Evolutionary conservation across 2,113 vertebrate genomes (phyloP).

Genomic region (Ictalurus furcatus): DNA sequence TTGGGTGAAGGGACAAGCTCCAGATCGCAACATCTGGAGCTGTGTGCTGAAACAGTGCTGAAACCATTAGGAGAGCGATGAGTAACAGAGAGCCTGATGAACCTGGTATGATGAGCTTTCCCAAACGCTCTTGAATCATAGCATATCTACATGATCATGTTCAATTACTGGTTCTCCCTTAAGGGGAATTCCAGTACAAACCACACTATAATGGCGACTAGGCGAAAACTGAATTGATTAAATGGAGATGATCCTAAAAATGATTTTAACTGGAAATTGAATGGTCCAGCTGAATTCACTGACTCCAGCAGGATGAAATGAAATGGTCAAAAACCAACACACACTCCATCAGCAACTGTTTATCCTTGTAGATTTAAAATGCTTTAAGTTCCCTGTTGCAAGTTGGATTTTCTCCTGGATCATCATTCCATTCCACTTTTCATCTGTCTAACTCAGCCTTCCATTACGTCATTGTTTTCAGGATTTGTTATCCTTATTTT

Average conservation of each 20-base stretch:
- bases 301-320: background rate
- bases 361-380: background rate
- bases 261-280: background rate
- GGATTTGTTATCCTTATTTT: slow-evolving; percentile 20
- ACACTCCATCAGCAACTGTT: slow-evolving; percentile 5
- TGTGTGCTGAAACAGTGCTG: slow-evolving; percentile 32
- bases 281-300: background rate
- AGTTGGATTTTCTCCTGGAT: background rate
- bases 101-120: background rate
- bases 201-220: background rate
- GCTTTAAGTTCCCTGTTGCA: background rate
- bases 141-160: slow-evolving; percentile 40
- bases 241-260: background rate
- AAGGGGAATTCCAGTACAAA: slow-evolving; percentile 18
- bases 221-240: background rate
- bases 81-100: slow-evolving; percentile 15
- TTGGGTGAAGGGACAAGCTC: background rate
- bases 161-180: slow-evolving; percentile 15
- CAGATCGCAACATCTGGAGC: slow-evolving; percentile 49
- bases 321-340: background rate
- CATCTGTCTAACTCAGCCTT: background rate
- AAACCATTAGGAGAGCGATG: slow-evolving; percentile 42
- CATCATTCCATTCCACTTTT: background rate
- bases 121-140: slow-evolving; percentile 6
- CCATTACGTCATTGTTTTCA: slow-evolving; percentile 34